Conservation (phyloP, 2,797 vertebrate genomes). For the Ispidina lecontei region DNA sequence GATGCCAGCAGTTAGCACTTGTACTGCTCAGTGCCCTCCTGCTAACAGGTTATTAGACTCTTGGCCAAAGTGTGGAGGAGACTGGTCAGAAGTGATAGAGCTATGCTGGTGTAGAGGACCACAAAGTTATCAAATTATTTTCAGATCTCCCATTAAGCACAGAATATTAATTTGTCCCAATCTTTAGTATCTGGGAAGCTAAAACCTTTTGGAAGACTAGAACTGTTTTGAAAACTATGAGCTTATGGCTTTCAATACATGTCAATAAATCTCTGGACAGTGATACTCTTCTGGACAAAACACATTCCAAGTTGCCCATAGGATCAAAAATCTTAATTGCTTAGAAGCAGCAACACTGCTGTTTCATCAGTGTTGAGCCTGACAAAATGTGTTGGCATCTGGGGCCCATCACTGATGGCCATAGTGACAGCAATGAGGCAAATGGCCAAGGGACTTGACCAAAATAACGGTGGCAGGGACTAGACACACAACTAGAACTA, state of each 20-base stretch:
- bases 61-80: neutral
- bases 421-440: constrained; percentile 20
- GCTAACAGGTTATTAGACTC: neutral
- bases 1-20: neutral
- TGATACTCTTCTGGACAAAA: neutral
- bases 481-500: constrained; percentile 12
- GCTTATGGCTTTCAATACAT: constrained; percentile 2
- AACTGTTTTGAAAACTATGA: neutral
- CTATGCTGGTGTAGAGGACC: neutral
- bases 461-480: constrained; percentile 1
- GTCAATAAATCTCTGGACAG: neutral
- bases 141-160: neutral
- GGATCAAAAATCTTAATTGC: neutral
- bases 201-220: neutral
- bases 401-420: neutral
- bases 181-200: neutral
- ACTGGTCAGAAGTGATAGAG: neutral
- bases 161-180: neutral
- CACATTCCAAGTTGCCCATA: neutral
- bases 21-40: neutral
- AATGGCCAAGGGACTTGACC: constrained; percentile 14
- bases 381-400: constrained; percentile 44
- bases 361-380: constrained; percentile 35
- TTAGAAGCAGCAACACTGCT: constrained; percentile 17
- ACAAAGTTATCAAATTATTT: neutral